Conservation (phyloP, 2,888 invertebrate genomes). For the Tetrapedia diversipes region DNA sequence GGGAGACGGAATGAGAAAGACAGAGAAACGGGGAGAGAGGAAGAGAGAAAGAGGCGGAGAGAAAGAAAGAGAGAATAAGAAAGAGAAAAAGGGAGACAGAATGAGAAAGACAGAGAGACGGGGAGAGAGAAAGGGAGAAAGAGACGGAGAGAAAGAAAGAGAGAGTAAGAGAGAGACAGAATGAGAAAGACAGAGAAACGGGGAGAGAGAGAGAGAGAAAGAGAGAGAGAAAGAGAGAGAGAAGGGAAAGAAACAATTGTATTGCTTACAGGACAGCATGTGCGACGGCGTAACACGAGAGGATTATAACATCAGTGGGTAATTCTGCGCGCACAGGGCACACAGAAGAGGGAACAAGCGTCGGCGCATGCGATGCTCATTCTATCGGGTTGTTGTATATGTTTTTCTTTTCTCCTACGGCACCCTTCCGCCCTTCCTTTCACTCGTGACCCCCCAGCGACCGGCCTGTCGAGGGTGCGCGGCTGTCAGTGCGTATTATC, state of each 20-base stretch:
- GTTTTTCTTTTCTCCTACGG: constrained; percentile 75
- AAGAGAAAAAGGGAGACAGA: constrained; percentile 14
- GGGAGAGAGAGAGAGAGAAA: not conserved
- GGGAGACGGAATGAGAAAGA: not conserved
- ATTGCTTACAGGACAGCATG: constrained; percentile 79
- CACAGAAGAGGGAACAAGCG: constrained; percentile 52
- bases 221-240: constrained; percentile 37
- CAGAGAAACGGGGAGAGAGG: constrained; percentile 15
- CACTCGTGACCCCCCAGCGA: constrained; percentile 49
- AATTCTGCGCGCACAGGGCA: constrained; percentile 70
- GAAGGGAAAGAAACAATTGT: constrained; percentile 72
- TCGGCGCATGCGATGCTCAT: constrained; percentile 78
- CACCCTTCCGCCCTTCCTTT: constrained; percentile 60
- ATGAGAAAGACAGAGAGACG: not conserved
- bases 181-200: constrained; percentile 25
- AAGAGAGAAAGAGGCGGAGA: constrained; percentile 55
- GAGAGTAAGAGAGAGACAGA: constrained; percentile 24
- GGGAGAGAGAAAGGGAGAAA: constrained; percentile 37
- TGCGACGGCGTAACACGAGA: constrained; percentile 82
- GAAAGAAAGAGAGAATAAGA: constrained; percentile 65
- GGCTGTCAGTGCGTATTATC: constrained; percentile 82
- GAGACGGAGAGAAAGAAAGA: constrained; percentile 64
- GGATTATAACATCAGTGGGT: constrained; percentile 83
- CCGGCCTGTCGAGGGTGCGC: constrained; percentile 73
- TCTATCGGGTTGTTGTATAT: constrained; percentile 77